Percentiles rank a stretch among this genome's conserved stretches.
These are phyloP conservation scores for Mimumesa dahlbomi DNA, from an alignment of 2,888 invertebrate species.

Conservation along the genomic window DNA sequence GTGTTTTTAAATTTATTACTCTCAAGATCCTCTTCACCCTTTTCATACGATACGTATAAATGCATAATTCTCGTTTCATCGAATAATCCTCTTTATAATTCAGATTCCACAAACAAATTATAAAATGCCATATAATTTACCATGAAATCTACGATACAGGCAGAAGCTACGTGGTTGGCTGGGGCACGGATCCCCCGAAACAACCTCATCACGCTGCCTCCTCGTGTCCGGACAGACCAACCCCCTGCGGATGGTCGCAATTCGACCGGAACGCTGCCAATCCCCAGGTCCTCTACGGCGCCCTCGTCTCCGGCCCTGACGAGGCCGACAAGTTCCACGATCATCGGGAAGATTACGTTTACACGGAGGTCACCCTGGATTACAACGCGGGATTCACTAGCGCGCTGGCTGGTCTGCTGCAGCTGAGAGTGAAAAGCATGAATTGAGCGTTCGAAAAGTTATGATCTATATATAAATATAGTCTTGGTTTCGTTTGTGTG, in stretches of 20 bases:
- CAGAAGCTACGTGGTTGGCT: slow-evolving; percentile 82
- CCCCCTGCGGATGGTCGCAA: slow-evolving; percentile 81
- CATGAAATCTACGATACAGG: slow-evolving; percentile 77
- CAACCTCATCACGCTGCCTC: slow-evolving; percentile 83
- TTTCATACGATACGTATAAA: too few relatives aligned
- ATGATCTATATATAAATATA: too few relatives aligned
- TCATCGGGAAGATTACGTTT: slow-evolving; percentile 81
- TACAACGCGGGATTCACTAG: slow-evolving; percentile 83
- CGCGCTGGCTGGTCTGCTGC: slow-evolving; percentile 81
- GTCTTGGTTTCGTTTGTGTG: too few relatives aligned
- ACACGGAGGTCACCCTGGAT: slow-evolving; percentile 83
- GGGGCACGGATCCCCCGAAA: slow-evolving; percentile 81
- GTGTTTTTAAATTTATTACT: too few relatives aligned
- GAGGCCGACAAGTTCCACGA: slow-evolving; percentile 82
- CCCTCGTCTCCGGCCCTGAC: slow-evolving; percentile 83
- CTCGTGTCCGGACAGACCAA: slow-evolving; percentile 82
- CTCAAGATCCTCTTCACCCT: too few relatives aligned
- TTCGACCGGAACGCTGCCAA: slow-evolving; percentile 80
- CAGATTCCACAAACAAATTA: too few relatives aligned
- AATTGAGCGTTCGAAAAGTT: slow-evolving; percentile 19
- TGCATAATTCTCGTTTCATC: too few relatives aligned
- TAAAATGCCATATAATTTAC: too few relatives aligned
- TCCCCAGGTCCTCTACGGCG: slow-evolving; percentile 82
- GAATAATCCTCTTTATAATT: too few relatives aligned
- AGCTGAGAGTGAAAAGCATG: slow-evolving; percentile 65